Base-by-base conservation (phyloP, 2,888 invertebrate species). In the Muschampia plurimacula region DNA sequence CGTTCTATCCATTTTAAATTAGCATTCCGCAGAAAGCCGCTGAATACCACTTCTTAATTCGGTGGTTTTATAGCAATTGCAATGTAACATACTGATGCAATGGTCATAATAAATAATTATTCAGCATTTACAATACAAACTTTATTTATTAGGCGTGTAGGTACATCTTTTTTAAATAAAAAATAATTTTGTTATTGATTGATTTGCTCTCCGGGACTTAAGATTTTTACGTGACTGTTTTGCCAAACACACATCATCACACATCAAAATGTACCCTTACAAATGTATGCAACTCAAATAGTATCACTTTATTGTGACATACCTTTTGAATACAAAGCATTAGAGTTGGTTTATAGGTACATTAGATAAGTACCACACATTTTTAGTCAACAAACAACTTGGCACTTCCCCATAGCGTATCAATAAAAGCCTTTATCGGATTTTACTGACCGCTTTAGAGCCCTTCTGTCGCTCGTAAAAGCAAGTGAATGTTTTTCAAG, bases 401-500 rank as follows among this genome's bases (percentile, higher is more conserved):
- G 15, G 15, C 52, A 52, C 15, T 6, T 52, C 15, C 15, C 52
- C n/a, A 8, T 52, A 52, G 5, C 15, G 52, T 52, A 7, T 15
- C 52, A 52, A 52, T 52, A 52, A 15, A 52, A 52, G 15, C 15
- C 52, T 52, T 52, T 52, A 52, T 52, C 52, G 15, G 15, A n/a
- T 15, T 15, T 52, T 52, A 52, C 52, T 15, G 52, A 52, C 52
- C 52, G n/a, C 52, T 52, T 52, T n/a, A 52, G 15, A 52, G 8
- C 15, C 15, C 52, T 15, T 15, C 2, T 15, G 15, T 15, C 8
- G 52, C 52, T 52, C 52, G 52, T 52, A 15, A 52, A 52, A 52
- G 15, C 52, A 52, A 52, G 52, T 52, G 52, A 52, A 52, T 52
- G 52, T 52, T 52, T 52, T 52, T 8, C 52, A 49, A 49, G n/a